Base-by-base conservation (phyloP, 2,888 invertebrate genomes). In the Nomada hirtipes region DNA sequence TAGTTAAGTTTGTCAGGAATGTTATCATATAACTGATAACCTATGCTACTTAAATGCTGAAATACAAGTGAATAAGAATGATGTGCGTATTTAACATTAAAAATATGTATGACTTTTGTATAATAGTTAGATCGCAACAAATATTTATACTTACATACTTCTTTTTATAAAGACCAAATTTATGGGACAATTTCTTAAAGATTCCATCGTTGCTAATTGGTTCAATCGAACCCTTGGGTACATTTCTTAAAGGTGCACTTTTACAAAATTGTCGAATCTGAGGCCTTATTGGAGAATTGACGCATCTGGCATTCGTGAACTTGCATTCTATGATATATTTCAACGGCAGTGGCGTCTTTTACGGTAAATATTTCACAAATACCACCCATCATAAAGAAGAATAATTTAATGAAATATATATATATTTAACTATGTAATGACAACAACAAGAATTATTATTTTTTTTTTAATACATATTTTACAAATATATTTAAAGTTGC, bases 1-100 rank as follows among this genome's bases (percentile, higher is more conserved):
- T 97, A 97, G 85, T 95, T 94, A 26, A 97, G 94, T 90, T 95
- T 95, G 86, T 97, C 96, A 7, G 96, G 96, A 78, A 97, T 95
- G 88, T 95, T 95, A 94, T 97, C 97, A 92, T 97, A 98, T 10
- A 97, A 91, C 0, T 18, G 15, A 53, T 47, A 70, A 4, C 84
- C 84, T 20, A 81, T 1, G 2, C 13, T 20, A n/a, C 69, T 73
- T 29, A 50, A 23, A 68, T 20, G 36, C 87, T 87, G 13, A 83
- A 85, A 69, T 50, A 68, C 7, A 63, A 57, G 70, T 18, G 53
- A 53, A 29, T 52, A 20, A n/a, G 50, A 50, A 42, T 55, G 60
- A 42, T 9, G 42, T 13, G 44, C 36, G 13, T 2, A 47, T 2
- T 2, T 29, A 60, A 44, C 23, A 44, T 64, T n/a, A 13, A 2